Base-by-base conservation (phyloP, 2,888 invertebrate species). In the Caenorhabditis sulstoni region DNA sequence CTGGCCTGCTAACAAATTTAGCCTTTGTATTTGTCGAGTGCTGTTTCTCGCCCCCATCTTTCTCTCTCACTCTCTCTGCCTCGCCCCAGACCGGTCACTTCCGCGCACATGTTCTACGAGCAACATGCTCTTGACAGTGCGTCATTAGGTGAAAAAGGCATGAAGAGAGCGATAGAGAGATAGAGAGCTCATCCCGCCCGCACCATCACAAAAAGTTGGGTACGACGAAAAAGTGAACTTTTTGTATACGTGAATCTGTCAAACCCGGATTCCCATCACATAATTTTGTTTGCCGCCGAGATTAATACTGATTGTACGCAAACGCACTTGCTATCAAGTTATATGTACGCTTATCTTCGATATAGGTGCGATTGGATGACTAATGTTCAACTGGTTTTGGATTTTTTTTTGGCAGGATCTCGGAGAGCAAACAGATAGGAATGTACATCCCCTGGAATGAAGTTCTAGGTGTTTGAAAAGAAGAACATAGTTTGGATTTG, bases 111-210 rank as follows among this genome's bases (percentile, higher is more conserved):
- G 59, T 59, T 59, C 59, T 68, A 50, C 29, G 52, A 52, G 59
- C 59, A 52, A 58, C 67, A 67, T 67, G 66, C 50, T 50, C 50
- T 23, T 49, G 57, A 55, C 49, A 55, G 39, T 49, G 66, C 57
- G 66, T 57, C 66, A 66, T 16, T 57, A 22, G 47, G 66, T 29
- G 37, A 55, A 55, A 66, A 66, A n/a, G 20, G 8, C 35, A 45
- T 35, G 35, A 20, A 22, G 14, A 18, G 23, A 44, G 12, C 41
- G 41, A 41, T 4, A 29, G 7, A 7, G 29, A 29, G 41, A 41
- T 4, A 29, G 7, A 7, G 29, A 29, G 29, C 29, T 29, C 29
- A 29, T 29, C 29, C 29, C 29, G 29, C n/a, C n/a, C n/a, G n/a
- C n/a, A n/a, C n/a, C 29, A 29, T 29, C 29, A 29, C 29, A 29